These are phyloP conservation scores for Glossophaga mutica DNA, from an alignment of 2,797 vertebrate genomes.

Conservation along the genomic window DNA sequence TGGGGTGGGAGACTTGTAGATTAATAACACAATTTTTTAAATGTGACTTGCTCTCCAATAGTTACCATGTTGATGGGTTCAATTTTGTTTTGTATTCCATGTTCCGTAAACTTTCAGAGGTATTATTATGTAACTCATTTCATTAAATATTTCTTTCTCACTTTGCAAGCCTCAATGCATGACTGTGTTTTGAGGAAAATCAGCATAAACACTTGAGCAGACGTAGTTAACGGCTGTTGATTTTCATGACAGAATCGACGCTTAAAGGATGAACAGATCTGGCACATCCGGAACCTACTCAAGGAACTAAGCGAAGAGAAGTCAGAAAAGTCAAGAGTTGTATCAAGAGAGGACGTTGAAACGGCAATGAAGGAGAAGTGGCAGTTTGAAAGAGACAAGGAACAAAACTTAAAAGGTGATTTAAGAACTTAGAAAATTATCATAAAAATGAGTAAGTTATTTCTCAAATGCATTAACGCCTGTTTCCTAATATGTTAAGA, in stretches of 20 bases:
- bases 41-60: background rate
- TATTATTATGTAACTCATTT: background rate
- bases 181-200: background rate
- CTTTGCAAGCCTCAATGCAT: background rate
- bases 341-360: conserved; percentile 83
- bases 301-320: conserved; percentile 77
- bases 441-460: background rate
- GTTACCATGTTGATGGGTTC: background rate
- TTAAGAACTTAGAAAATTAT: background rate
- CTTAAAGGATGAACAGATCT: conserved; percentile 80
- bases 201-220: background rate
- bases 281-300: conserved; percentile 72
- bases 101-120: background rate
- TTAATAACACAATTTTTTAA: background rate
- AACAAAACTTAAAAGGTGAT: conserved; percentile 83
- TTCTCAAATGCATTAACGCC: background rate
- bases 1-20: background rate
- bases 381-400: conserved; percentile 80
- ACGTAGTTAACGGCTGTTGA: background rate
- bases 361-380: conserved; percentile 77
- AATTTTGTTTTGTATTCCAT: background rate
- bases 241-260: conserved; percentile 77
- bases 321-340: conserved; percentile 62
- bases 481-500: background rate
- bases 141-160: background rate